These are phyloP conservation scores for Zaprionus camerounensis DNA, from an alignment of 1,140 invertebrate species.

Conservation along the genomic window DNA sequence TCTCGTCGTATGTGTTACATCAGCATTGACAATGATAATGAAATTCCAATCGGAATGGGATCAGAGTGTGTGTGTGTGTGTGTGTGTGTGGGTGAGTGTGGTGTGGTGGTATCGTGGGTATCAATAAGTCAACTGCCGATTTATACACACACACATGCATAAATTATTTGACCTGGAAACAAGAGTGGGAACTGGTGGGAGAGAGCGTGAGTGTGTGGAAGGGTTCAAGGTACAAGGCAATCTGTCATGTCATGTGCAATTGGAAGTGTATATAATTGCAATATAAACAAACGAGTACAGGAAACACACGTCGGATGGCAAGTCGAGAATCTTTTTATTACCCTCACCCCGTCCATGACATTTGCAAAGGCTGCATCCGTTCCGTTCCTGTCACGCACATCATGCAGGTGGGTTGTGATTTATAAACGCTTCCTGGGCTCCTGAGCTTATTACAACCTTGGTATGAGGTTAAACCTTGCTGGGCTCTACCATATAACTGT, in stretches of 20 bases:
- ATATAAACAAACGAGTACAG: conserved; percentile 32
- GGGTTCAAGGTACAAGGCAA: conserved; percentile 15
- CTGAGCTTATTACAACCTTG: conserved; percentile 20
- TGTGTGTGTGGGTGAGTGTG: conserved; percentile 16
- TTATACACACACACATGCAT: conserved; percentile 20
- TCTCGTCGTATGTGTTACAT: conserved; percentile 17
- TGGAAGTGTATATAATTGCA: conserved; percentile 49
- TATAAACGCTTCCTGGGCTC: conserved; percentile 16
- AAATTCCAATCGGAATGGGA: conserved; percentile 61
- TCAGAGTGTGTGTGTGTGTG: conserved; percentile 10
- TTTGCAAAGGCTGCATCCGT: conserved; percentile 43
- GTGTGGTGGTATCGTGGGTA: conserved; percentile 1
- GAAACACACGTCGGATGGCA: conserved; percentile 27
- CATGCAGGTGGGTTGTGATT: conserved; percentile 41
- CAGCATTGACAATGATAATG: conserved; percentile 78
- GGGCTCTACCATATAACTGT: not conserved
- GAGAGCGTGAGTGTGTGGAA: not conserved
- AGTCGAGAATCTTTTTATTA: conserved; percentile 34
- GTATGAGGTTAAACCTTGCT: conserved; percentile 21
- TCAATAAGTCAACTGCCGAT: conserved; percentile 18
- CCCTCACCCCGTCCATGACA: conserved; percentile 21
- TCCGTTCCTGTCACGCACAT: conserved; percentile 43
- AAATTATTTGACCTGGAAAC: conserved; percentile 29
- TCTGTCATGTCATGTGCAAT: conserved; percentile 49
- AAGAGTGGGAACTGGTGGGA: not conserved